These are phyloP conservation scores for Aptenodytes patagonicus DNA, from an alignment of 2,113 vertebrate genomes.

Conservation along the genomic window DNA sequence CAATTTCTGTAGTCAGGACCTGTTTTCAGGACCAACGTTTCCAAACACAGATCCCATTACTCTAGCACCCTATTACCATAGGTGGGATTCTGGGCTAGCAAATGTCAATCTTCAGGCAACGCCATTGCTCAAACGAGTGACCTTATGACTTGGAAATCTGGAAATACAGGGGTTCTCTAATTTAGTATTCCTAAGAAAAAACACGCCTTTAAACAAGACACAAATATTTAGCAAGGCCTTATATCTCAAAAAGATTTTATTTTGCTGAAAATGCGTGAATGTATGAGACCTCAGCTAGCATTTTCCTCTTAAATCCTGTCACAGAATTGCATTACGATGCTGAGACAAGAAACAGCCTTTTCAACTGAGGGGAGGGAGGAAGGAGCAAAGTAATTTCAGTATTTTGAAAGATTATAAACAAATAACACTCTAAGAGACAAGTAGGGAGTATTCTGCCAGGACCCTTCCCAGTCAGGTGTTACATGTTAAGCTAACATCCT, in stretches of 20 bases:
- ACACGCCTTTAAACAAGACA: neutral
- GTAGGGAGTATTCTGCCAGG: neutral
- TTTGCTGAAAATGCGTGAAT: neutral
- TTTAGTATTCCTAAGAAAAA: neutral
- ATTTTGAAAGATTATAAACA: slow-evolving; percentile 7
- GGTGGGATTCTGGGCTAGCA: neutral
- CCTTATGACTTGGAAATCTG: neutral
- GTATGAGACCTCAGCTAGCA: neutral
- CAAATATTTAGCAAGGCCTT: neutral
- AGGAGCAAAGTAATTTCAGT: neutral
- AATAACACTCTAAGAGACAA: neutral
- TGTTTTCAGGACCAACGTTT: neutral
- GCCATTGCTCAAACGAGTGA: neutral
- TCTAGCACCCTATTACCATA: neutral
- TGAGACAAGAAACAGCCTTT: slow-evolving; percentile 12
- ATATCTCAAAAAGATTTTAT: neutral
- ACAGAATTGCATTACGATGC: neutral
- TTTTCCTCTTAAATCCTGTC: neutral
- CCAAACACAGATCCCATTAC: neutral
- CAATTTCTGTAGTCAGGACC: neutral
- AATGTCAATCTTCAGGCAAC: neutral
- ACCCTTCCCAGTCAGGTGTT: slow-evolving; percentile 6
- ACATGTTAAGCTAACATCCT: neutral
- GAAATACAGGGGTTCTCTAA: neutral
- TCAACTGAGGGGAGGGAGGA: neutral